Conservation (phyloP, 2,888 invertebrate genomes). For the Andricus quercusramuli region DNA sequence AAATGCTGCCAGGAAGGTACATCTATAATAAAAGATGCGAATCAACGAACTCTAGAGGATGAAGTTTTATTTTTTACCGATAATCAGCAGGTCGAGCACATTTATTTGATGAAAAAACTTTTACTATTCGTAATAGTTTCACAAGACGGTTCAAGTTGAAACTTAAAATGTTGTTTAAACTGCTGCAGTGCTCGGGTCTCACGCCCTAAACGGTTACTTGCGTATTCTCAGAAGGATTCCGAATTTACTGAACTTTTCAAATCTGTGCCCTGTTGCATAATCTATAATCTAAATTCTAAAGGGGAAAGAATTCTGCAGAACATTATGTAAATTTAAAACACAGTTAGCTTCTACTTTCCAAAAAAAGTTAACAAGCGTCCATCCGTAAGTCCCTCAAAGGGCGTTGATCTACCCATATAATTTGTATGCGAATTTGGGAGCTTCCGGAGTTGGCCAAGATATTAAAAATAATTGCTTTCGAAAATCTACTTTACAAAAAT, state of each 20-base stretch:
- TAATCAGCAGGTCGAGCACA: conserved; percentile 30
- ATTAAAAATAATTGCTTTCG: no score
- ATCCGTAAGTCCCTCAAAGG: no score
- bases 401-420: no score
- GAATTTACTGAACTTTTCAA: conserved; percentile 21
- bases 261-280: neutral
- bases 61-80: conserved; percentile 11
- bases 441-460: no score
- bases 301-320: neutral
- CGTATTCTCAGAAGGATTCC: conserved; percentile 13
- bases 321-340: neutral
- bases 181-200: neutral
- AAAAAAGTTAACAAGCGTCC: no score
- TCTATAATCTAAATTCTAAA: neutral
- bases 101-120: conserved; percentile 22
- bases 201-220: conserved; percentile 21
- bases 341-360: neutral
- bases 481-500: neutral
- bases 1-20: neutral
- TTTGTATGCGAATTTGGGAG: no score
- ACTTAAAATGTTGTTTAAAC: conserved; percentile 16
- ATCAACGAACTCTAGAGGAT: neutral
- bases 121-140: conserved; percentile 28
- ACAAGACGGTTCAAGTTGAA: conserved; percentile 3
- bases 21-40: conserved; percentile 29